phyloP scores from a whole-genome alignment of 1,140 invertebrate genomes.

The Panulirus ornatus region DNA sequence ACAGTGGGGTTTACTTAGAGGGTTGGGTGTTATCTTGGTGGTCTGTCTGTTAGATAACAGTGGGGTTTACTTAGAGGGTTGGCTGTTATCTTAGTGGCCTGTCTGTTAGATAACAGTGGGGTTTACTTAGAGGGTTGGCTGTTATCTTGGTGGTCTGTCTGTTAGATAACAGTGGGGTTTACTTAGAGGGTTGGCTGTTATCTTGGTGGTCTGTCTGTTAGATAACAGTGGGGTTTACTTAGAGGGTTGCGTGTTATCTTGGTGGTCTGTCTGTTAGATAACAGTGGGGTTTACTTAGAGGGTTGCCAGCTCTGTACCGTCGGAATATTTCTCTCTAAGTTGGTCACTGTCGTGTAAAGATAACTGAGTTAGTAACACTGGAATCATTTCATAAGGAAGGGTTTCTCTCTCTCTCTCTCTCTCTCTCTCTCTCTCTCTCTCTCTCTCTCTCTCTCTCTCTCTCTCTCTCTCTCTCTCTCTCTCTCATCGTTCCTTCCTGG shows the following conservation, averaged over 20 bases:
- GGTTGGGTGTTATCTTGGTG: neutral
- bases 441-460: constrained; percentile 7
- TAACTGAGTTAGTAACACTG: neutral
- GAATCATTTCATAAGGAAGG: neutral
- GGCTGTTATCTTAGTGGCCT: too few relatives aligned
- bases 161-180: too few relatives aligned
- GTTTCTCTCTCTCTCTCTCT: neutral
- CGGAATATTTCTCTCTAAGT: neutral
- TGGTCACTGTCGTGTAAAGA: neutral
- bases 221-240: neutral
- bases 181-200: too few relatives aligned
- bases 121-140: too few relatives aligned
- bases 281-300: neutral
- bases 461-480: neutral
- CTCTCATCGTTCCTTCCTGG: neutral
- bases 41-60: too few relatives aligned
- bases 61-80: too few relatives aligned
- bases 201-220: neutral
- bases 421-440: constrained; percentile 7
- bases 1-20: neutral
- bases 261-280: neutral
- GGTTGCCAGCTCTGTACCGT: neutral
- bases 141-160: too few relatives aligned
- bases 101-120: too few relatives aligned
- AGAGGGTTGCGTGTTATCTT: neutral